Evolutionary conservation across 2,113 vertebrate genomes (phyloP).

Genomic region (Bagarius yarrelli): DNA sequence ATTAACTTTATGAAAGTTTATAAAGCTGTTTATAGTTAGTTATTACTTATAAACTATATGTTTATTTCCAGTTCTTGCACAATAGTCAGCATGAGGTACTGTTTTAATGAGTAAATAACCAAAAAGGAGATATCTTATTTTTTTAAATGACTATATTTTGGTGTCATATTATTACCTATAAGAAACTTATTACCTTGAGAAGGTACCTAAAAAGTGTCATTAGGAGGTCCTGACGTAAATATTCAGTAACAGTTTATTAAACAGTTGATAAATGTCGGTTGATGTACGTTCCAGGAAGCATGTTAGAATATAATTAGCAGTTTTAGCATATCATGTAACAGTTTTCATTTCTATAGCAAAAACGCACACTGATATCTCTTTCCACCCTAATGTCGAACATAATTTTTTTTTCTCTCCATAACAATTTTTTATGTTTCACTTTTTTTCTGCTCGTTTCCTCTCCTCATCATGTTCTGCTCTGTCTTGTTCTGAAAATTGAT

Average conservation of each 20-base stretch:
- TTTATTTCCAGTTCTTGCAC: not conserved
- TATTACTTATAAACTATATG: not conserved
- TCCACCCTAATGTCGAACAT: not conserved
- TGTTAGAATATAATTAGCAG: not conserved
- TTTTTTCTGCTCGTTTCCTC: not conserved
- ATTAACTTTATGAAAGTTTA: too few relatives aligned
- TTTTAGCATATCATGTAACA: not conserved
- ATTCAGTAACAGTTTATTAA: not conserved
- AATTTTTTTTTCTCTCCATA: not conserved
- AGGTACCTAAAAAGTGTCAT: not conserved
- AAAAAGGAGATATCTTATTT: not conserved
- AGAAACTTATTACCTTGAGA: too few relatives aligned
- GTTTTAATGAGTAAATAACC: not conserved
- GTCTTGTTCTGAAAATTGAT: slow-evolving; percentile 17
- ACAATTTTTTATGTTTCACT: not conserved
- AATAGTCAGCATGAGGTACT: too few relatives aligned
- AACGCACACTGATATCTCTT: not conserved
- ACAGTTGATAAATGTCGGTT: not conserved
- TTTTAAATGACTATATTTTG: not conserved
- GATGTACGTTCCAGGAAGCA: not conserved
- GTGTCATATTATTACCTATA: not conserved
- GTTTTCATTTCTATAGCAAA: not conserved
- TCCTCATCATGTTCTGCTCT: not conserved
- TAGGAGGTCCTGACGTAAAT: not conserved
- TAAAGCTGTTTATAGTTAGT: too few relatives aligned